Base-by-base conservation (phyloP, 2,797 vertebrate genomes). In the Chaenodraco wilsoni region DNA sequence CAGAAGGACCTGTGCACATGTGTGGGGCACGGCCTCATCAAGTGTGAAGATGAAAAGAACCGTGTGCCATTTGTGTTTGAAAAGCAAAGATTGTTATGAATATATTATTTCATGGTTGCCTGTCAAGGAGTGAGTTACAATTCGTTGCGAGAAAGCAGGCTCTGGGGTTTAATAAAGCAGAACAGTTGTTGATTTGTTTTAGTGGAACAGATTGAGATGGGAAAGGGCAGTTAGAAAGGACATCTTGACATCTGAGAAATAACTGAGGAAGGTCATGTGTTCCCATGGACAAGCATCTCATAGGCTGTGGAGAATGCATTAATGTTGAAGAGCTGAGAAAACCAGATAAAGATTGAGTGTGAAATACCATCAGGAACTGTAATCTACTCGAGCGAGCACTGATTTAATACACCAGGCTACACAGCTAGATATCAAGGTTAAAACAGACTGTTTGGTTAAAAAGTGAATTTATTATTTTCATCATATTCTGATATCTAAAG, bases 11-110 rank as follows among this genome's bases (percentile, higher is more conserved):
- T 65, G 60, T 60, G 45, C 46, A 73, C 54, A 52, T 12, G 76
- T 44, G 23, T 66, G 79, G 81, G 52, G 50, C 65, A 61, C 0
- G 76, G 82, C 83, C 87, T 91, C 87, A 90, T 91, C 84, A 85
- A 82, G 70, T 63, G 50, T 8, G 63, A 60, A 78, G 76, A 92
- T 89, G 83, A 91, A 91, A 90, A 89, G 84, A 84, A 70, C 79
- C 75, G 82, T 78, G 72, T 78, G 90, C 69, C 81, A 71, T 91
- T 88, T 86, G 79, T 75, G 81, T 76, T 79, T 71, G 65, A 83
- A 87, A 83, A 81, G 72, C 78, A 78, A 79, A 68, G 79, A 79
- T 73, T 90, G 83, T 84, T 89, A 84, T 84, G 84, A 92, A 91
- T 91, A 75, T 72, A 85, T 88, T 89, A 88, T 82, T 87, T 88